These are phyloP conservation scores for Dryobates pubescens DNA, from an alignment of 2,797 vertebrate genomes.

Conservation along the genomic window DNA sequence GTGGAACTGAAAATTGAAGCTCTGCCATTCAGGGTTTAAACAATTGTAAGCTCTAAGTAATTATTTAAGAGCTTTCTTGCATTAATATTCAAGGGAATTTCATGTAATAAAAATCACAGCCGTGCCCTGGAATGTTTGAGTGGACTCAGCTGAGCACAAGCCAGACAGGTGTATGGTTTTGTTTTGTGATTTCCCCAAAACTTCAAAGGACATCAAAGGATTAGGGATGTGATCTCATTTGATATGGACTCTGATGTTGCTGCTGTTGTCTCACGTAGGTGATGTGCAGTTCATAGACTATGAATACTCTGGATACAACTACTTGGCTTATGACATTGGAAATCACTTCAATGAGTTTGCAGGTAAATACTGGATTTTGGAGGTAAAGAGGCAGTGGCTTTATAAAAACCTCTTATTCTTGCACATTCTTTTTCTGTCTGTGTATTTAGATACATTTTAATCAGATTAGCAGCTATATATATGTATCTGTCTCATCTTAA, in stretches of 20 bases:
- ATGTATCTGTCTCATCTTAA: not conserved
- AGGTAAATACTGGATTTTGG: constrained; percentile 77
- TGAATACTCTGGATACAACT: constrained; percentile 99
- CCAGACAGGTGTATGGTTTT: not conserved
- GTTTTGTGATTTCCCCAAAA: not conserved
- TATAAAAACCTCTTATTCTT: not conserved
- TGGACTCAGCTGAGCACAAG: constrained; percentile 54
- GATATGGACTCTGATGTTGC: constrained; percentile 60
- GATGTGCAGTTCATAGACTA: constrained; percentile 99
- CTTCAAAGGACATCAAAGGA: constrained; percentile 32
- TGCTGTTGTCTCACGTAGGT: constrained; percentile 84
- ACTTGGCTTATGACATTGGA: constrained; percentile 98
- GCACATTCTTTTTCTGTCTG: fast-evolving
- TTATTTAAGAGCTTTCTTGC: constrained; percentile 29
- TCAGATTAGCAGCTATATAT: too few relatives aligned
- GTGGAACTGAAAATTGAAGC: constrained; percentile 56
- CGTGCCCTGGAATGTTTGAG: constrained; percentile 59
- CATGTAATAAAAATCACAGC: constrained; percentile 51
- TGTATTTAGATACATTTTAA: not conserved
- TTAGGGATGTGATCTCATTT: constrained; percentile 19
- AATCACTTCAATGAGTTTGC: constrained; percentile 99
- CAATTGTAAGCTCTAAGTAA: not conserved
- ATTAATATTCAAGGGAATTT: not conserved
- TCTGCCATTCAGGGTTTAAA: not conserved
- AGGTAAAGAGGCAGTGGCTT: not conserved